These are phyloP conservation scores for Smittia aterrima DNA, from an alignment of 2,888 invertebrate species.

Conservation along the genomic window DNA sequence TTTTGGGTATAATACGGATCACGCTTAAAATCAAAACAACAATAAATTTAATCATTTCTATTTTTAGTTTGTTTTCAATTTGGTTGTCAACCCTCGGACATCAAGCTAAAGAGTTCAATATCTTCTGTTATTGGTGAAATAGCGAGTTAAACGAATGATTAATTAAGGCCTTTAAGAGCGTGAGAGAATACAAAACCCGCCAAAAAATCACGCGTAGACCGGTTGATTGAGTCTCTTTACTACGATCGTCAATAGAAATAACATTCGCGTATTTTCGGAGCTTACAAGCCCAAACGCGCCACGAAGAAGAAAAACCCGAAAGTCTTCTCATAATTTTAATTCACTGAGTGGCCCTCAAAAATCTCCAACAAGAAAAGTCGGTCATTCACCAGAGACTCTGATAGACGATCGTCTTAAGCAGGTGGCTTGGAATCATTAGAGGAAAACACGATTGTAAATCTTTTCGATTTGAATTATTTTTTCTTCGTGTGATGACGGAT, in stretches of 20 bases:
- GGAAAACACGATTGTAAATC: neutral
- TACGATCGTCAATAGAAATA: neutral
- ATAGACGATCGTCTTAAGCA: neutral
- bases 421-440: neutral
- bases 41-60: neutral
- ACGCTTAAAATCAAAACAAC: neutral
- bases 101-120: neutral
- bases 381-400: constrained; percentile 25
- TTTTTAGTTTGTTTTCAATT: neutral
- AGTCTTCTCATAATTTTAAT: neutral
- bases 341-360: constrained; percentile 12
- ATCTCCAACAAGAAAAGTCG: neutral
- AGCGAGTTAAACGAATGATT: neutral
- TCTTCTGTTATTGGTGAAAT: neutral
- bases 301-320: too few species aligned
- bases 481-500: neutral
- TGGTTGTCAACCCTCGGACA: neutral
- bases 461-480: too few species aligned
- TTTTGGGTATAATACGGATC: too few species aligned
- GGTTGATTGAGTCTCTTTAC: neutral
- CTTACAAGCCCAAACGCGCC: neutral
- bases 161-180: neutral
- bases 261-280: constrained; percentile 4
- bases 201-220: neutral
- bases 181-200: neutral